Conservation (phyloP, 2,888 invertebrate species). For the Adineta ricciae region DNA sequence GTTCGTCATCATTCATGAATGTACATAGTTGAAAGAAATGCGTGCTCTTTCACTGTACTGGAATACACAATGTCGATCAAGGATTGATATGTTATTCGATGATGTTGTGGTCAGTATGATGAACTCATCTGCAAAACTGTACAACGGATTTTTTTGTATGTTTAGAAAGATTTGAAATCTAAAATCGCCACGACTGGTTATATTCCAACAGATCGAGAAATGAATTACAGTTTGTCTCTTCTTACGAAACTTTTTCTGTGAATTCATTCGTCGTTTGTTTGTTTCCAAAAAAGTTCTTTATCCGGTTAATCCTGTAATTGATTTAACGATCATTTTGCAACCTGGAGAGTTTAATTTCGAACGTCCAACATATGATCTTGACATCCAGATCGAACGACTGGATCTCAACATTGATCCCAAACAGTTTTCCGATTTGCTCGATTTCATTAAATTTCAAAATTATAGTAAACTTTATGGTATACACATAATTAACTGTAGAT, state of each 20-base stretch:
- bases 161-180: not conserved
- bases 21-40: not conserved
- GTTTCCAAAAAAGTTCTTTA: not conserved
- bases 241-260: not conserved
- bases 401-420: not conserved
- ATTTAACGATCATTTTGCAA: not conserved
- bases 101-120: not conserved
- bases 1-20: not conserved
- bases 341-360: not conserved
- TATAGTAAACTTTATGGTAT: not conserved
- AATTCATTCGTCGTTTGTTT: not conserved
- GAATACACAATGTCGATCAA: not conserved
- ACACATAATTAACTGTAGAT: not conserved
- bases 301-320: not conserved
- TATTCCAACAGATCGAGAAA: not conserved
- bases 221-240: not conserved
- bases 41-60: not conserved
- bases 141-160: too few species aligned
- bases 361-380: not conserved
- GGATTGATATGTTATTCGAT: not conserved
- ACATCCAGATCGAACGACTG: not conserved
- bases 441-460: conserved; percentile 4
- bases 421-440: not conserved
- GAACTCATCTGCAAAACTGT: too few species aligned
- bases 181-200: not conserved